These are phyloP conservation scores for Sus cebifrons DNA, from an alignment of 2,797 vertebrate species.

Conservation along the genomic window DNA sequence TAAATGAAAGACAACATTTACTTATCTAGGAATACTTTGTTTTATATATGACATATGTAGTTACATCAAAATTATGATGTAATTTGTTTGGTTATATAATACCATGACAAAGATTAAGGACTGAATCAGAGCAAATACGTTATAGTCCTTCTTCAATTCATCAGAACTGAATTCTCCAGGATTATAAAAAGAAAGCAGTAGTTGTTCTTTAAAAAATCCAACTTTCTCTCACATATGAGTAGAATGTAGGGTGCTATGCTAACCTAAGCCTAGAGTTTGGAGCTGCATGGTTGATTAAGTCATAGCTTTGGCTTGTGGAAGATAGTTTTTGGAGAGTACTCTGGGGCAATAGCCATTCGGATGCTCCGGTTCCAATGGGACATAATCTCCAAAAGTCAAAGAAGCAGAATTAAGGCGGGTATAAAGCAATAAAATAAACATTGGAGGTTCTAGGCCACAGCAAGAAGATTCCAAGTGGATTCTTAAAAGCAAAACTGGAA, in stretches of 20 bases:
- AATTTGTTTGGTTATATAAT: background rate
- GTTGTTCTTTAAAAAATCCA: background rate
- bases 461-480: background rate
- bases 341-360: background rate
- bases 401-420: background rate
- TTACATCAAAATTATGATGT: background rate
- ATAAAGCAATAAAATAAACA: background rate
- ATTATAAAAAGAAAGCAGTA: background rate
- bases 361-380: background rate
- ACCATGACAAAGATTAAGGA: background rate
- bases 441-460: background rate
- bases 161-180: background rate
- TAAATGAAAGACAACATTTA: background rate
- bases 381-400: background rate
- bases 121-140: background rate
- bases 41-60: background rate
- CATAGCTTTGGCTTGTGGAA: constrained; percentile 8
- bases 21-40: background rate
- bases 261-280: background rate
- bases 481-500: constrained; percentile 46
- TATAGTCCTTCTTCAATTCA: background rate
- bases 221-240: background rate
- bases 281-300: background rate
- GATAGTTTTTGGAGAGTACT: background rate
- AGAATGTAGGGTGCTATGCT: background rate